Percentiles rank a stretch among this genome's conserved stretches.
Conservation (phyloP, 2,113 vertebrate genomes). For the Leucopternis melanops region DNA sequence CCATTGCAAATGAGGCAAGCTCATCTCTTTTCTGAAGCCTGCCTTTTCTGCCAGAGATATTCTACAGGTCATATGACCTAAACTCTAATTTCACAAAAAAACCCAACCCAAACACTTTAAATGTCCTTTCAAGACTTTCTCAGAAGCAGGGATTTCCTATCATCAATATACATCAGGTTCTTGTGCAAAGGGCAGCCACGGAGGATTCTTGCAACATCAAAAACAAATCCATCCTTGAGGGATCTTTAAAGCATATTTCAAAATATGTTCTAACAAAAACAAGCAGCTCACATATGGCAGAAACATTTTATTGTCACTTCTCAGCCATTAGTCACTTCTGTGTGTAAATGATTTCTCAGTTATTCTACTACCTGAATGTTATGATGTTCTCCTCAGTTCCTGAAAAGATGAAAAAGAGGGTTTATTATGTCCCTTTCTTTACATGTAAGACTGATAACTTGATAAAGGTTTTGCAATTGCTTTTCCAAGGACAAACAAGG, state of each 20-base stretch:
- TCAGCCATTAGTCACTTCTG: background rate
- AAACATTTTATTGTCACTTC: slow-evolving; percentile 26
- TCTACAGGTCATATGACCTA: background rate
- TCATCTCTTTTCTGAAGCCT: background rate
- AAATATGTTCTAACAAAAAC: slow-evolving; percentile 35
- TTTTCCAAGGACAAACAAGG: slow-evolving; percentile 45
- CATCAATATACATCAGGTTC: slow-evolving; percentile 2
- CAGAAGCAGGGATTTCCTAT: slow-evolving; percentile 45
- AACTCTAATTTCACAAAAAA: background rate
- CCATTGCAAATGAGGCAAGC: background rate
- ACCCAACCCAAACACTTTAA: background rate
- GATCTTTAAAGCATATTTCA: slow-evolving; percentile 29
- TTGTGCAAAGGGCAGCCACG: slow-evolving; percentile 56
- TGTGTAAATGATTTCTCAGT: slow-evolving; percentile 43
- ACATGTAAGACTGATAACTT: background rate
- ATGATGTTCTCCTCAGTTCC: background rate
- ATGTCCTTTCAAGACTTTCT: slow-evolving; percentile 40
- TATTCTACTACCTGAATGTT: slow-evolving; percentile 15
- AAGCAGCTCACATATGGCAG: background rate
- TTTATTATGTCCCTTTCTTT: slow-evolving; percentile 40
- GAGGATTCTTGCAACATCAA: slow-evolving; percentile 50
- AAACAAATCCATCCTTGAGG: slow-evolving; percentile 35
- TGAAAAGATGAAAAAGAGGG: slow-evolving; percentile 21
- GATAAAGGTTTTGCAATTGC: slow-evolving; percentile 39
- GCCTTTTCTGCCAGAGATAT: background rate